Conservation (phyloP, 1,140 invertebrate genomes). For the Ostrea denselamellosa region DNA sequence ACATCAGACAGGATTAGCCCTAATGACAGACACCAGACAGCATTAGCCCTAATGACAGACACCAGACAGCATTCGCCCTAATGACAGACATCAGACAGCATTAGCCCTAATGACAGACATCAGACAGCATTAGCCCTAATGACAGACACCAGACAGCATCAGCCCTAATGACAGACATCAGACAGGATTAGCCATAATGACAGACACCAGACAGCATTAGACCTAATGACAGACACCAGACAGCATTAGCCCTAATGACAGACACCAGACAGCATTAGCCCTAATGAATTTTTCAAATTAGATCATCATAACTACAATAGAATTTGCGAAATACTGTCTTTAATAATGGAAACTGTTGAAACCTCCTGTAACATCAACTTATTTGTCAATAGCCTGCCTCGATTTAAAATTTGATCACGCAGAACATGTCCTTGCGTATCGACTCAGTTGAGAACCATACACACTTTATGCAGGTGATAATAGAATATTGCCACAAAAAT, state of each 20-base stretch:
- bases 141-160: too few relatives aligned
- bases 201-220: neutral
- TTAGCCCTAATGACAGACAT: too few relatives aligned
- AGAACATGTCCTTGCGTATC: neutral
- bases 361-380: neutral
- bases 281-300: neutral
- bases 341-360: neutral
- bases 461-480: neutral
- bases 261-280: neutral
- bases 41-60: too few relatives aligned
- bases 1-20: neutral
- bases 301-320: neutral
- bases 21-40: too few relatives aligned
- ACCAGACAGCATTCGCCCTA: too few relatives aligned
- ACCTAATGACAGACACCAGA: too few relatives aligned
- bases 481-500: too few relatives aligned
- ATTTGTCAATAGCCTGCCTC: neutral
- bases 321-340: neutral
- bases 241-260: too few relatives aligned
- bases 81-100: neutral
- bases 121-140: too few relatives aligned
- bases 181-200: too few relatives aligned
- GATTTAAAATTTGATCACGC: neutral
- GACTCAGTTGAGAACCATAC: neutral
- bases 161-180: too few relatives aligned